A percentile compares a stretch with the other conserved stretches of the same genome.
phyloP scores from a whole-genome alignment of 2,113 vertebrate species.

The Grallaria varia region DNA sequence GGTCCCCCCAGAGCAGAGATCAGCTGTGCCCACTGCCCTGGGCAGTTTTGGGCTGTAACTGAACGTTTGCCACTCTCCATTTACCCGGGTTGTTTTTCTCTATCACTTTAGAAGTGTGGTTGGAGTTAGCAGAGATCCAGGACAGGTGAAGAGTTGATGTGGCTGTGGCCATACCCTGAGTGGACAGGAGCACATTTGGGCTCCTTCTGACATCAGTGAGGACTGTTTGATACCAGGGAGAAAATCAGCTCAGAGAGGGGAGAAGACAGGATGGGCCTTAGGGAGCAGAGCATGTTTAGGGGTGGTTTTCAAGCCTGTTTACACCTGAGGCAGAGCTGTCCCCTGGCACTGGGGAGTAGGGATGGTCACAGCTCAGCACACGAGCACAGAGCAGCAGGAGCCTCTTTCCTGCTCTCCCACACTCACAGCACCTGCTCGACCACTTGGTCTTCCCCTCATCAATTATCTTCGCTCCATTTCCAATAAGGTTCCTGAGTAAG shows the following conservation, averaged over 20 bases:
- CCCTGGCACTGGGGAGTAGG: not conserved
- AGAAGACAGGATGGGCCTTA: not conserved
- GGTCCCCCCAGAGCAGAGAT: too few relatives aligned
- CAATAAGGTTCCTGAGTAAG: not conserved
- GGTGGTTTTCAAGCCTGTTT: not conserved
- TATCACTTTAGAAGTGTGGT: not conserved
- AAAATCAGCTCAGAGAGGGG: not conserved
- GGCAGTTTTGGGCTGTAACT: too few relatives aligned
- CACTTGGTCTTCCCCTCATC: not conserved
- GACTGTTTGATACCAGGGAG: not conserved
- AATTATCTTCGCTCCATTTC: not conserved
- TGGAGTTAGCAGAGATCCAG: not conserved
- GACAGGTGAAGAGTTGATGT: not conserved
- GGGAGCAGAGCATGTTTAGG: not conserved
- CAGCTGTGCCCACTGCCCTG: too few relatives aligned
- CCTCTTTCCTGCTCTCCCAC: not conserved
- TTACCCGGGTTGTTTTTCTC: not conserved
- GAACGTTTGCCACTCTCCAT: not conserved
- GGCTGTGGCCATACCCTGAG: not conserved
- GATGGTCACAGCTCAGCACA: not conserved
- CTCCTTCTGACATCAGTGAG: not conserved
- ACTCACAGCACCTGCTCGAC: not conserved
- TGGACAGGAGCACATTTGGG: not conserved
- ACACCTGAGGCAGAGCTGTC: not conserved
- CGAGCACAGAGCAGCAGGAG: not conserved